These are phyloP conservation scores for Aproaerema taeniolella DNA, from an alignment of 2,888 invertebrate species.

Conservation along the genomic window DNA sequence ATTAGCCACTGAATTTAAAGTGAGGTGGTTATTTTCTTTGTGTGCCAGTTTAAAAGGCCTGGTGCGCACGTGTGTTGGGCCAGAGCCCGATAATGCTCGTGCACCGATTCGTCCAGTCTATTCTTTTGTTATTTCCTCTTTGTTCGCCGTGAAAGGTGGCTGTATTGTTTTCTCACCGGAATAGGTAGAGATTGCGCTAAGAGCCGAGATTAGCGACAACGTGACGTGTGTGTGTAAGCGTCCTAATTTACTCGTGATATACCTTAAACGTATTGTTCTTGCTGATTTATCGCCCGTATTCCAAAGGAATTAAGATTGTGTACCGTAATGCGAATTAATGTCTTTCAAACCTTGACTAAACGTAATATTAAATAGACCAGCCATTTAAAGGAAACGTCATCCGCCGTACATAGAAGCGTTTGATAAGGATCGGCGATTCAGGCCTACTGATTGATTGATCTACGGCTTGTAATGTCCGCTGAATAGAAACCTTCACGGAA, in stretches of 20 bases:
- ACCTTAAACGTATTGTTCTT: slow-evolving; percentile 29
- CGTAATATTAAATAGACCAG: not conserved
- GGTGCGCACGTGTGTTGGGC: slow-evolving; percentile 48
- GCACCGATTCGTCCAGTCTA: slow-evolving; percentile 59
- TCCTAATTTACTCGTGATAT: slow-evolving; percentile 52
- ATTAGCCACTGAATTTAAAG: not conserved
- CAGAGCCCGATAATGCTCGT: slow-evolving; percentile 52
- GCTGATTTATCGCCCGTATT: slow-evolving; percentile 7
- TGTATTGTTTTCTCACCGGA: slow-evolving; percentile 67
- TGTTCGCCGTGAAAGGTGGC: slow-evolving; percentile 62
- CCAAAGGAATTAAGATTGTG: slow-evolving; percentile 4
- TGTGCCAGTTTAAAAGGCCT: slow-evolving; percentile 45
- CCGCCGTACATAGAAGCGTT: not conserved
- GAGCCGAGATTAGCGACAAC: slow-evolving; percentile 69
- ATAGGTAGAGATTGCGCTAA: slow-evolving; percentile 66
- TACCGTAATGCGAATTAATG: not conserved
- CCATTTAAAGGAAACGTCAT: not conserved
- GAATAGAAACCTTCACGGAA: not conserved
- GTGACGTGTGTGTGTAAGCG: slow-evolving; percentile 59
- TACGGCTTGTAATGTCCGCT: not conserved
- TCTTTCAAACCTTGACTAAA: not conserved
- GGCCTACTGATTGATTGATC: not conserved
- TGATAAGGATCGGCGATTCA: not conserved
- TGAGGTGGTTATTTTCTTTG: slow-evolving; percentile 35
- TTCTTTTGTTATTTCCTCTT: slow-evolving; percentile 70